phyloP scores from a whole-genome alignment of 2,797 vertebrate species.

The Clarias laeviceps region DNA sequence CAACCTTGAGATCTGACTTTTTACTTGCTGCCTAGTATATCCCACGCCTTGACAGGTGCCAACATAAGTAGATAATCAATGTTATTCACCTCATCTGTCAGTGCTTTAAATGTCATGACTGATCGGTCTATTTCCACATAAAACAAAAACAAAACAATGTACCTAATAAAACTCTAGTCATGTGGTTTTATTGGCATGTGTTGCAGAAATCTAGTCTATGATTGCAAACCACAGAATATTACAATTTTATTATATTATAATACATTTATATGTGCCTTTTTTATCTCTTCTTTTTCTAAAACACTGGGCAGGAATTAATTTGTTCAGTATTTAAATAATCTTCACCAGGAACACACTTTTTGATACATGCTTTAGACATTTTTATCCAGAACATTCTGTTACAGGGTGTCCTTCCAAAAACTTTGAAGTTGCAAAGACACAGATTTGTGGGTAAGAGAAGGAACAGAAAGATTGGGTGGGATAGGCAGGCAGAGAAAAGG shows the following conservation, averaged over 20 bases:
- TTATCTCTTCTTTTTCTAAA: conserved; percentile 3
- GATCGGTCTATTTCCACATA: not conserved
- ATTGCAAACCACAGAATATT: conserved; percentile 47
- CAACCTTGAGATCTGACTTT: too few relatives aligned
- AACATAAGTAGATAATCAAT: too few relatives aligned
- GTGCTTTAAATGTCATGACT: too few relatives aligned
- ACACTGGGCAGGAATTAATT: conserved; percentile 20
- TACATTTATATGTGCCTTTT: conserved; percentile 52
- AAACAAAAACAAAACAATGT: not conserved
- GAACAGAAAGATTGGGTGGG: conserved; percentile 25
- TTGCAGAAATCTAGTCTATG: conserved; percentile 40
- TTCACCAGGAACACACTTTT: conserved; percentile 39
- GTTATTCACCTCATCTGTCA: too few relatives aligned
- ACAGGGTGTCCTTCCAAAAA: conserved; percentile 9
- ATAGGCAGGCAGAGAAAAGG: not conserved
- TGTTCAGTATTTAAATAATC: conserved; percentile 33
- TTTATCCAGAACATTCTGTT: conserved; percentile 31
- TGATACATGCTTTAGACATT: conserved; percentile 32
- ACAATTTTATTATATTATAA: conserved; percentile 14
- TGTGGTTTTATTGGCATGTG: not conserved
- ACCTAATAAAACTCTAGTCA: not conserved
- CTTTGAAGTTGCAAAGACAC: conserved; percentile 26
- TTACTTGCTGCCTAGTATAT: too few relatives aligned
- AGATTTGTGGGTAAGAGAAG: conserved; percentile 25
- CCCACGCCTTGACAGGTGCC: too few relatives aligned